Conservation (phyloP, 2,888 invertebrate genomes). For the Junonia oenone region DNA sequence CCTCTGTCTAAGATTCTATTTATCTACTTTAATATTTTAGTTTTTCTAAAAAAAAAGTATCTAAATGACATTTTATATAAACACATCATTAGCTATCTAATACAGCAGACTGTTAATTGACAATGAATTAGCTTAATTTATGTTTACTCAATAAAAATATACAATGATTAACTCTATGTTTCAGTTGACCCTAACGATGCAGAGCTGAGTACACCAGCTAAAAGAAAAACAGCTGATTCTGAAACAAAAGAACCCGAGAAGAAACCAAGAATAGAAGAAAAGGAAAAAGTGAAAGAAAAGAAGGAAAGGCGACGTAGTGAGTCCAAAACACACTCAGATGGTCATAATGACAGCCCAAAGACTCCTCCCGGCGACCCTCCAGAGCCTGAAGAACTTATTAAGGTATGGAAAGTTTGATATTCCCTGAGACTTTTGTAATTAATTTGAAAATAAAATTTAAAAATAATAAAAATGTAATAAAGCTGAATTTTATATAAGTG, state of each 20-base stretch:
- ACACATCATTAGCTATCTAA: too few relatives aligned
- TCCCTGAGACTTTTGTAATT: too few relatives aligned
- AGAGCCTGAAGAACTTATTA: constrained; percentile 95
- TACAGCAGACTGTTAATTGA: too few relatives aligned
- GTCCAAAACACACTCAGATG: constrained; percentile 81
- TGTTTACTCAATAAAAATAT: background rate
- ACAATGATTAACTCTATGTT: background rate
- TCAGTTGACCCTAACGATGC: constrained; percentile 67
- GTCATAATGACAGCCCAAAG: constrained; percentile 89
- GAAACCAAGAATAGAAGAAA: constrained; percentile 44
- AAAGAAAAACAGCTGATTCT: constrained; percentile 54
- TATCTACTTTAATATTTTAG: too few relatives aligned
- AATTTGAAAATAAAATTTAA: too few relatives aligned
- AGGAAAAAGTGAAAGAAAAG: constrained; percentile 26
- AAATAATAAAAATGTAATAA: too few relatives aligned
- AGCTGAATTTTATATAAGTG: too few relatives aligned
- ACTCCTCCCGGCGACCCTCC: constrained; percentile 92
- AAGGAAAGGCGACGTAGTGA: constrained; percentile 64
- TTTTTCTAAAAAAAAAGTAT: too few relatives aligned
- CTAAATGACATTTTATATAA: too few relatives aligned
- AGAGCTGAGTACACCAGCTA: constrained; percentile 47
- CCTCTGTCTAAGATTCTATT: too few relatives aligned
- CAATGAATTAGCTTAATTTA: background rate
- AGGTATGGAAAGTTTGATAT: constrained; percentile 78
- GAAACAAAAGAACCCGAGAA: constrained; percentile 58